phyloP scores from a whole-genome alignment of 2,888 invertebrate species.

The Siphlonurus alternatus region DNA sequence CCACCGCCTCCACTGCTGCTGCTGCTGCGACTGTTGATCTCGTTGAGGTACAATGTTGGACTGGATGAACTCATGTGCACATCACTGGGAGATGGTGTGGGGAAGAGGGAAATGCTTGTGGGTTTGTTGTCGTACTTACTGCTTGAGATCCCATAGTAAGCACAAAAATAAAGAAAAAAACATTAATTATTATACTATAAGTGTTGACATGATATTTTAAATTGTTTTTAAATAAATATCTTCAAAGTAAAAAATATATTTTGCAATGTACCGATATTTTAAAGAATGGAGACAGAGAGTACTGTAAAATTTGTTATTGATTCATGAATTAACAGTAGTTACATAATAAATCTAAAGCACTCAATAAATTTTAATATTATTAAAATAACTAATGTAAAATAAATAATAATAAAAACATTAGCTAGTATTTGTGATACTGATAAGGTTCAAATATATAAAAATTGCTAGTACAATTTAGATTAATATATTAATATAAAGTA shows the following conservation, averaged over 20 bases:
- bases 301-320: no score
- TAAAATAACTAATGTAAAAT: background rate
- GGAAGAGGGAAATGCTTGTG: conserved; percentile 21
- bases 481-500: no score
- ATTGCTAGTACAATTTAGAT: no score
- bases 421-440: no score
- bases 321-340: conserved; percentile 6
- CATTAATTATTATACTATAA: background rate
- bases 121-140: conserved; percentile 27
- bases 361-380: conserved; percentile 7
- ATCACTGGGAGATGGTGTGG: conserved; percentile 38
- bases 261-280: no score
- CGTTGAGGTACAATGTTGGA: conserved; percentile 19
- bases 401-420: background rate
- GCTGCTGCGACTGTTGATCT: background rate
- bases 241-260: no score
- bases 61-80: conserved; percentile 33
- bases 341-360: conserved; percentile 3
- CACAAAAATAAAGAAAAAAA: conserved; percentile 3
- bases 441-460: no score
- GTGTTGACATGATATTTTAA: background rate
- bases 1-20: background rate
- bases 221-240: no score
- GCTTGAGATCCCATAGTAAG: conserved; percentile 10
- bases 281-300: no score